Conservation (phyloP, 2,113 vertebrate genomes). For the Aptenodytes forsteri region DNA sequence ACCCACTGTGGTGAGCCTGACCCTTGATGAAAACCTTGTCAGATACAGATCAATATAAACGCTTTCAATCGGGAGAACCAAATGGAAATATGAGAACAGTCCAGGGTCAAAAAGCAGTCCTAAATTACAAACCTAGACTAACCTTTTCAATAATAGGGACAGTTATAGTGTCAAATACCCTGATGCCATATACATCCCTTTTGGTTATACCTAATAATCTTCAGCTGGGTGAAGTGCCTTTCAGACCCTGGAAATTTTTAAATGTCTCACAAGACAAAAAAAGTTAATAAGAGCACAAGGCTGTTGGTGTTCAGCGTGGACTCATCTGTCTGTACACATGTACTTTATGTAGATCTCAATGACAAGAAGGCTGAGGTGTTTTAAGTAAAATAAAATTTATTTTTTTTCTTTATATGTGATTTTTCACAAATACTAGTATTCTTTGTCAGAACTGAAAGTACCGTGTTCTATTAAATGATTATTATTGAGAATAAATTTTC, state of each 20-base stretch:
- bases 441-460: background rate
- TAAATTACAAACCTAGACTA: background rate
- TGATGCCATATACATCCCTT: background rate
- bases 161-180: background rate
- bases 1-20: background rate
- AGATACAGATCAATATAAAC: background rate
- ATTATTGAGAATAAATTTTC: background rate
- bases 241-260: background rate
- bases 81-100: background rate
- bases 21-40: background rate
- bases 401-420: background rate
- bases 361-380: background rate
- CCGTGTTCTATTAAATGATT: background rate
- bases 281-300: background rate
- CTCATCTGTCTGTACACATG: accelerated
- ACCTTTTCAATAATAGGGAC: background rate
- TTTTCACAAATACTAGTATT: background rate
- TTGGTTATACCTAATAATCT: background rate
- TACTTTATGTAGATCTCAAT: background rate
- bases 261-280: background rate
- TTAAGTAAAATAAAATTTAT: background rate
- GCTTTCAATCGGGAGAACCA: background rate
- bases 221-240: background rate
- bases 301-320: background rate
- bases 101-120: background rate